phyloP scores from a whole-genome alignment of 2,797 vertebrate species.

The Macrochelys suwanniensis region DNA sequence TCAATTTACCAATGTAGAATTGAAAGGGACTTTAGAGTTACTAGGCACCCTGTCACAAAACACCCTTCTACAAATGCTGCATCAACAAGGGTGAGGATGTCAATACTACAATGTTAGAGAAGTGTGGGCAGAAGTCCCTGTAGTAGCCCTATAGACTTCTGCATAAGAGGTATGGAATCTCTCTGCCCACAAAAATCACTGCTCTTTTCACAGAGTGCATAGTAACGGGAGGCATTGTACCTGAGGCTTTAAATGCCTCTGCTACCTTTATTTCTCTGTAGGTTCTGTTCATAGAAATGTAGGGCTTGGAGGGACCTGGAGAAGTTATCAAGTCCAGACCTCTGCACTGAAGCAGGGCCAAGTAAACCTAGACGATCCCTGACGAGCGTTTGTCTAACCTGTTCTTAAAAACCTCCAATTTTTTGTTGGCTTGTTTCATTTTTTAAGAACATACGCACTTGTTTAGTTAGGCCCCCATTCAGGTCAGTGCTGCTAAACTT shows the following conservation, averaged over 20 bases:
- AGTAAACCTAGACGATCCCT: no score
- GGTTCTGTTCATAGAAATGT: neutral
- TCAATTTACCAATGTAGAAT: slow-evolving; percentile 22
- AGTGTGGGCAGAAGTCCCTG: slow-evolving; percentile 5
- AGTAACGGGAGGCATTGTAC: slow-evolving; percentile 48
- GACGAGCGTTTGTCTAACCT: no score
- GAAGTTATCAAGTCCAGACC: no score
- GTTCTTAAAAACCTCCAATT: no score
- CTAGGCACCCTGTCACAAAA: neutral
- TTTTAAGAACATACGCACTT: no score
- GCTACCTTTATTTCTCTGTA: slow-evolving; percentile 40
- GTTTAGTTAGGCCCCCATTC: no score
- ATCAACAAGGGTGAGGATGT: neutral
- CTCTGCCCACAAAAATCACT: neutral
- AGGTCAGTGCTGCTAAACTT: no score
- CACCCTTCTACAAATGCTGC: neutral
- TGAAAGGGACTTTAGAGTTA: neutral
- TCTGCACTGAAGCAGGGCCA: no score
- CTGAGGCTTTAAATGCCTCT: slow-evolving; percentile 30
- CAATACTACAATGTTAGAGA: neutral
- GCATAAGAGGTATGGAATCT: no score
- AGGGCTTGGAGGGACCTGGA: no score
- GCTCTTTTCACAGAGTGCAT: neutral
- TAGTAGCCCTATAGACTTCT: no score
- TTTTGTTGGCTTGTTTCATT: no score